Evolutionary conservation across 2,797 vertebrate genomes (phyloP), one percentile per base, ranked within the genome.

Genomic region (Neoniphon sammara): DNA sequence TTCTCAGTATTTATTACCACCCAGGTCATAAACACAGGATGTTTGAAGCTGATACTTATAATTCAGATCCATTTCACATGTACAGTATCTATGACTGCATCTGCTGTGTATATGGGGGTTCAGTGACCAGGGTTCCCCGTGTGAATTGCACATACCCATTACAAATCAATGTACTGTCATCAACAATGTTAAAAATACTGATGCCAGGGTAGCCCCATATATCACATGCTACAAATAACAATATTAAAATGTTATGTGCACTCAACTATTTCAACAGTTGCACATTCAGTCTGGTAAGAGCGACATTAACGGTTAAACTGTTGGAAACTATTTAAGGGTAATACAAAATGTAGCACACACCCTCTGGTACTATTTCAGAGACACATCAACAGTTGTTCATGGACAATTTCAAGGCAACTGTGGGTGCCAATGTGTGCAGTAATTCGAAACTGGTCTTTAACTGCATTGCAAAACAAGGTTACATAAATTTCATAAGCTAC

Each of bases 161-260:
- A 78, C 79, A 91, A 87, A 89, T 92, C 87, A 88, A 69, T 21
- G 34, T 4, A 57, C 72, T 86, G 83, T 82, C 91, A 72, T 73
- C 83, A 25, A 14, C 56, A 20, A 25, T 15, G 54, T 79, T 81
- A 61, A 72, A 87, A 87, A 88, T 85, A 90, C 64, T 14, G 59
- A 39, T n/a, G 31, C 14, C 14, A 0, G 56, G 67, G 67, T 62
- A 57, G 59, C 70, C 59, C 71, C 36, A 21, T 59, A 70, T 59
- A 67, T 77, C 27, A 75, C 75, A 78, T 62, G 23, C 71, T 78
- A 58, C 52, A 80, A 80, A 81, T 85, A 64, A 86, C 74, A 84
- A 73, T 72, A 81, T 73, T 66, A 66, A 76, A 71, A 82, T 69
- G 73, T 74, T 68, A 72, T 64, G 70, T 39, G 39, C 54, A 54